Conservation (phyloP, 2,797 vertebrate genomes). For the Scolopax bukidnonensis region DNA sequence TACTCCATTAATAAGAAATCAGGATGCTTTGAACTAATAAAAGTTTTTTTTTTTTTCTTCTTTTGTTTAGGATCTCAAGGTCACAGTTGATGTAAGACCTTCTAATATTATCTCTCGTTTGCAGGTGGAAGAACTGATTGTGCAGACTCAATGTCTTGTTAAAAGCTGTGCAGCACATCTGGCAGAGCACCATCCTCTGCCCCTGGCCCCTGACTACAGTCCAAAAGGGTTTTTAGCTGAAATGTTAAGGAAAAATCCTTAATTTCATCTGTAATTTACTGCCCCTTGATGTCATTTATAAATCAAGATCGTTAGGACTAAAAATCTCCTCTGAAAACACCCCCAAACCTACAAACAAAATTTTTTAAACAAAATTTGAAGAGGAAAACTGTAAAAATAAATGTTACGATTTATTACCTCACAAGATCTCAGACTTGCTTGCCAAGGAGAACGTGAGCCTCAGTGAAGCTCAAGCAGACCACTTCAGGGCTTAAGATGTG, state of each 20-base stretch:
- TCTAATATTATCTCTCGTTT: background rate
- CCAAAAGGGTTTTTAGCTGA: background rate
- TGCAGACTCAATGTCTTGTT: background rate
- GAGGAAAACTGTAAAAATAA: background rate
- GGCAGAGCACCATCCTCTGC: background rate
- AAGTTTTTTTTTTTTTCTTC: background rate
- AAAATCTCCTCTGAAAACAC: background rate
- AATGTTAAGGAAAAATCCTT: background rate
- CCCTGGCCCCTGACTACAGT: rapidly evolving
- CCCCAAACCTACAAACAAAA: background rate
- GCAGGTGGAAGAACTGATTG: background rate
- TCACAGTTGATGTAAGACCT: background rate
- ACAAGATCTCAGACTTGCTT: background rate
- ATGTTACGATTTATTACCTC: background rate
- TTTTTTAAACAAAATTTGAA: background rate
- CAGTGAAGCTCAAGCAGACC: background rate
- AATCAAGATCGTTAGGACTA: background rate
- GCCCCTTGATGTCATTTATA: background rate
- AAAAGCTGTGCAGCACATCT: background rate
- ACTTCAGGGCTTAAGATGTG: background rate
- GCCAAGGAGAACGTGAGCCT: background rate
- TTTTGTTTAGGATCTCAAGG: background rate
- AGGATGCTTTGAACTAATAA: background rate
- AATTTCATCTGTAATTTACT: background rate
- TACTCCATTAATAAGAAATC: background rate